Conservation (phyloP, 2,797 vertebrate genomes). For the Sebastes glaucus region DNA sequence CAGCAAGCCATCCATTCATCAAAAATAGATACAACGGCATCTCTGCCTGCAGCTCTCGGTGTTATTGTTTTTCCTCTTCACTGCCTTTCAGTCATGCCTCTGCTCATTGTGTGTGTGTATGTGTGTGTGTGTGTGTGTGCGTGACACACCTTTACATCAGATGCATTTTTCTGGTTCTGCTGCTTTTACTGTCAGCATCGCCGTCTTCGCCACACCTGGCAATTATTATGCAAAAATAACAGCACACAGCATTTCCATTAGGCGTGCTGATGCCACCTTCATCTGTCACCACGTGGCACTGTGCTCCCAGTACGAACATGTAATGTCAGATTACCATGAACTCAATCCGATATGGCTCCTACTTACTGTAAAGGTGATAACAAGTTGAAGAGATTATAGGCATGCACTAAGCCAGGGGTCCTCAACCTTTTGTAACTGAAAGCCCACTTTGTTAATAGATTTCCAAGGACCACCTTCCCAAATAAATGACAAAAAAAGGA, state of each 20-base stretch:
- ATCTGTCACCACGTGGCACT: constrained; percentile 12
- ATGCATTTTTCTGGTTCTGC: constrained; percentile 72
- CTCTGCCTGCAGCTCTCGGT: constrained; percentile 62
- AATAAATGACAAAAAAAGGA: no score
- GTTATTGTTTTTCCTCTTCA: constrained; percentile 81
- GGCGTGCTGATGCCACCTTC: constrained; percentile 19
- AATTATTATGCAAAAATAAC: constrained; percentile 63
- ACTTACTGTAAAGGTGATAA: constrained; percentile 19
- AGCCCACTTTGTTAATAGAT: no score
- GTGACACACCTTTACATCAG: constrained; percentile 45
- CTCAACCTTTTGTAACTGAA: no score
- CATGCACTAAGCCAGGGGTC: not conserved
- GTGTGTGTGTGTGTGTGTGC: constrained; percentile 5
- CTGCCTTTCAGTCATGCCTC: constrained; percentile 50
- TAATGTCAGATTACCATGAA: constrained; percentile 28
- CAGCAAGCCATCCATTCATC: constrained; percentile 65
- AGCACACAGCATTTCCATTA: constrained; percentile 72
- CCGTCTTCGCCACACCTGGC: constrained; percentile 39
- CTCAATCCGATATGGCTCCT: not conserved
- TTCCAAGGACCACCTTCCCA: no score
- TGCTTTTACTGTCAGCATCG: constrained; percentile 44
- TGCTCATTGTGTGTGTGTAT: constrained; percentile 11
- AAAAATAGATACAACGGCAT: constrained; percentile 76
- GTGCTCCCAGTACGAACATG: constrained; percentile 9
- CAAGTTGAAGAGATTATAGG: constrained; percentile 18